Evolutionary conservation across 2,797 vertebrate species (phyloP).

Genomic region (Amniataba percoides): DNA sequence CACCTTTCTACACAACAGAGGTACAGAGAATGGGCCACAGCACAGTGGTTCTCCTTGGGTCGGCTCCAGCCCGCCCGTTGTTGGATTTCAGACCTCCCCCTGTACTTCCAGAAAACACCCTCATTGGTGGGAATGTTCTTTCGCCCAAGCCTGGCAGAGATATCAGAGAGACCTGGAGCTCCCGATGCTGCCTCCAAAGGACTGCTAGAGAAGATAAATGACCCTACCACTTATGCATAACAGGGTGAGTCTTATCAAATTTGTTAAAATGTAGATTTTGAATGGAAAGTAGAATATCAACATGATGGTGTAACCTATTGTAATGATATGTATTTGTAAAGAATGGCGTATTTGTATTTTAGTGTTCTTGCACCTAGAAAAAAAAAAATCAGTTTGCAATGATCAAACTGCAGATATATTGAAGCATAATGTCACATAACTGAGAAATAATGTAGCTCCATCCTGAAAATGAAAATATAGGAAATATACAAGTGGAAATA

Average conservation of each 20-base stretch:
- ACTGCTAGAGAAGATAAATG: conserved; percentile 75
- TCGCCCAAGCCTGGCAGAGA: conserved; percentile 67
- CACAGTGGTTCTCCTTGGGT: conserved; percentile 80
- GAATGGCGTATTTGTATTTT: background rate
- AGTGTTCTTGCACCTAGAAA: background rate
- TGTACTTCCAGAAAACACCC: conserved; percentile 58
- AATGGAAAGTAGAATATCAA: conserved; percentile 16
- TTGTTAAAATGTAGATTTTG: conserved; percentile 19
- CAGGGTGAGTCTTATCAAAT: conserved; percentile 72
- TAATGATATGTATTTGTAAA: background rate
- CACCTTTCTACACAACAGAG: conserved; percentile 84
- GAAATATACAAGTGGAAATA: background rate
- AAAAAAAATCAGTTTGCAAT: conserved; percentile 8
- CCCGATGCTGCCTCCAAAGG: conserved; percentile 64
- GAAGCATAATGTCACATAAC: background rate
- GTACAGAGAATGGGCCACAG: conserved; percentile 82
- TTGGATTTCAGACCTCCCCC: conserved; percentile 82
- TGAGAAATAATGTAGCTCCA: background rate
- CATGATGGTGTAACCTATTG: background rate
- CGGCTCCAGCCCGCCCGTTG: conserved; percentile 68
- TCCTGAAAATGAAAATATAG: background rate
- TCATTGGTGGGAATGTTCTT: conserved; percentile 75
- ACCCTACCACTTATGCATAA: conserved; percentile 70
- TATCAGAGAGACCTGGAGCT: conserved; percentile 76
- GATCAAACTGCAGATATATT: background rate